Evolutionary conservation across 2,888 invertebrate genomes (phyloP), one percentile per base, ranked within the genome.

Genomic region (Glaucopsyche alexis): DNA sequence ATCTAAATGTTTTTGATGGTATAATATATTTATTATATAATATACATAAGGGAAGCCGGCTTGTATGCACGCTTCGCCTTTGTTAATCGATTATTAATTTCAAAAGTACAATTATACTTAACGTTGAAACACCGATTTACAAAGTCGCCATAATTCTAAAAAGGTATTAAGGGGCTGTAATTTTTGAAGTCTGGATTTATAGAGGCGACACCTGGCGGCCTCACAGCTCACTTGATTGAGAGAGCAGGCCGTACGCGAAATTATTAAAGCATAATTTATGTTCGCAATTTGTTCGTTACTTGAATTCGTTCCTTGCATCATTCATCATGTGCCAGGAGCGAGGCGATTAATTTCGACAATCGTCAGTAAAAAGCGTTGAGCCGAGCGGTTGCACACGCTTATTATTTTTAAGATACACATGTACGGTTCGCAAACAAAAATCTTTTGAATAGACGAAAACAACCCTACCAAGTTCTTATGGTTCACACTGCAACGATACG

Each of bases 201-300:
- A 84, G 76, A 79, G 81, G 87, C 87, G 86, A 84, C 91, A 91
- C 91, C 91, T 91, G 91, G 85, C 80, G 77, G 79, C 80, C 50
- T 71, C 74, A 74, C 76, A 79, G 80, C 50, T 71, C 74, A 74
- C 76, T 78, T 80, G 82, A 82, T 81, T 78, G 81, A 82, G 82
- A 77, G 81, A 79, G 79, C 78, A 76, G 85, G 84, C 86, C 86
- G 89, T 87, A 88, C 86, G 85, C 85, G 86, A 87, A 89, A 91
- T 91, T 90, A 91, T 90, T 91, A 90, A 90, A 90, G 86, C 84
- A 86, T 89, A 91, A 92, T 91, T 91, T 91, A 92, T 92, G 89
- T 88, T 85, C 86, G 90, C 89, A 91, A 91, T 93, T 91, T 91
- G 89, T 89, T 89, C 88, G 88, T 85, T 84, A 87, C 89, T 90